Percentiles rank a stretch among this genome's conserved stretches.
Conservation (phyloP, 1,140 invertebrate genomes). For the Lepidurus packardi region DNA sequence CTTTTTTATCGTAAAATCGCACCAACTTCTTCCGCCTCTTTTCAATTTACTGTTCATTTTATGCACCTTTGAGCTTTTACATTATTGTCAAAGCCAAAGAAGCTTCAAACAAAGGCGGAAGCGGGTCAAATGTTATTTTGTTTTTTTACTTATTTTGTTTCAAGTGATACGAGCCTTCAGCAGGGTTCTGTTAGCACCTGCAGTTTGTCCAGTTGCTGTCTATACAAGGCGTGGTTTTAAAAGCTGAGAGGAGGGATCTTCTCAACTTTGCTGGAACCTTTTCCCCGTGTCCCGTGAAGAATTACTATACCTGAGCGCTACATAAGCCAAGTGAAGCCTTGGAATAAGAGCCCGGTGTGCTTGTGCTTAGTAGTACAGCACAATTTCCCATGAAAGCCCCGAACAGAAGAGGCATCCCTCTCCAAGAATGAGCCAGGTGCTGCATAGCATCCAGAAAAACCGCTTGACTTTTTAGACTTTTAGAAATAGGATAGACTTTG, state of each 20-base stretch:
- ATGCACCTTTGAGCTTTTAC: too few relatives aligned
- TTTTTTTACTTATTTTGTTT: too few relatives aligned
- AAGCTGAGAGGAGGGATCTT: too few relatives aligned
- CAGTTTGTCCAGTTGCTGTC: background rate
- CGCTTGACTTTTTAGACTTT: background rate
- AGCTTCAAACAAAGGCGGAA: too few relatives aligned
- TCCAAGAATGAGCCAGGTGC: background rate
- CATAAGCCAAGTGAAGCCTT: constrained; percentile 25
- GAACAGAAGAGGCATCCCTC: background rate
- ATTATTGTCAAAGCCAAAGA: too few relatives aligned
- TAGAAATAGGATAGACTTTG: background rate
- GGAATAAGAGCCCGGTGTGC: background rate
- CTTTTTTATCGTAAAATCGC: background rate
- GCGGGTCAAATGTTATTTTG: too few relatives aligned
- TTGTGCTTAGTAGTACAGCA: background rate
- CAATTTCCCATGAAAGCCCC: background rate
- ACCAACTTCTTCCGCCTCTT: too few relatives aligned
- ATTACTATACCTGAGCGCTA: constrained; percentile 25
- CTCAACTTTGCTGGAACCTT: background rate
- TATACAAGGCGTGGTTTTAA: background rate
- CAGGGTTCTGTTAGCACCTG: too few relatives aligned
- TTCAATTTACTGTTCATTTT: too few relatives aligned
- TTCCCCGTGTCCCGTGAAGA: constrained; percentile 25
- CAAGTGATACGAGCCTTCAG: too few relatives aligned
- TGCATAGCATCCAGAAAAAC: background rate